Conservation (phyloP, 2,797 vertebrate genomes). For the Loriculus beryllinus region DNA sequence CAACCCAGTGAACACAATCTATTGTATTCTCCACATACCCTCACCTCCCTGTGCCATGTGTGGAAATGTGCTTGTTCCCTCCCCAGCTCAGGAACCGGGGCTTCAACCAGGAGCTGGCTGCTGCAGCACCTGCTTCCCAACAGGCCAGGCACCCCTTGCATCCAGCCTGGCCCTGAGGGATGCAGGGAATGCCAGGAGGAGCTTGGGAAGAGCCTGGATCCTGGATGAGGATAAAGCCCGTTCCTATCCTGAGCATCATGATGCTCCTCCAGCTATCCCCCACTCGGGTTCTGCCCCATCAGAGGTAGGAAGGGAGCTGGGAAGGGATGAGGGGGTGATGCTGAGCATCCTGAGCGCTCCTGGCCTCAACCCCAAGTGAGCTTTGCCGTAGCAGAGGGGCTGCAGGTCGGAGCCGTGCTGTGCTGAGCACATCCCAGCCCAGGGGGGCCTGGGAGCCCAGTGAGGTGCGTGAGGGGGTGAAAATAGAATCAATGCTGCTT, state of each 20-base stretch:
- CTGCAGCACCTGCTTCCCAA: accelerated
- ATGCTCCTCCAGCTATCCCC: too few species aligned
- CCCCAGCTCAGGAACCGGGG: not conserved
- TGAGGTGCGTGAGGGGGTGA: not conserved
- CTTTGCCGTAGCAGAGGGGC: not conserved
- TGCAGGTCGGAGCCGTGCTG: not conserved
- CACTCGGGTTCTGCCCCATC: not conserved
- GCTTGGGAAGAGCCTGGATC: not conserved
- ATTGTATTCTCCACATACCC: not conserved
- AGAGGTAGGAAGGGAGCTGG: not conserved
- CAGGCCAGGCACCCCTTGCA: accelerated
- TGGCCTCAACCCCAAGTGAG: not conserved
- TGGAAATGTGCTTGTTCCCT: not conserved
- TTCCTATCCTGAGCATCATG: accelerated
- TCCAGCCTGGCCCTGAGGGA: not conserved
- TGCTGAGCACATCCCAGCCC: not conserved
- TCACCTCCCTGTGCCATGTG: not conserved
- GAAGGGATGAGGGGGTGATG: too few species aligned
- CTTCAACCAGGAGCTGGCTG: not conserved
- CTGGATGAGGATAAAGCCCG: not conserved
- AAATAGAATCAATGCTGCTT: not conserved
- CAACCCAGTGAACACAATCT: not conserved
- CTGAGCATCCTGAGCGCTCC: not conserved
- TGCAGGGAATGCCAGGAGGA: accelerated
- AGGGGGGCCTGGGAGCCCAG: not conserved